A percentile compares a stretch with the other conserved stretches of the same genome.
Conservation (phyloP, 2,113 vertebrate species). For the Onychorhynchus coronatus region DNA sequence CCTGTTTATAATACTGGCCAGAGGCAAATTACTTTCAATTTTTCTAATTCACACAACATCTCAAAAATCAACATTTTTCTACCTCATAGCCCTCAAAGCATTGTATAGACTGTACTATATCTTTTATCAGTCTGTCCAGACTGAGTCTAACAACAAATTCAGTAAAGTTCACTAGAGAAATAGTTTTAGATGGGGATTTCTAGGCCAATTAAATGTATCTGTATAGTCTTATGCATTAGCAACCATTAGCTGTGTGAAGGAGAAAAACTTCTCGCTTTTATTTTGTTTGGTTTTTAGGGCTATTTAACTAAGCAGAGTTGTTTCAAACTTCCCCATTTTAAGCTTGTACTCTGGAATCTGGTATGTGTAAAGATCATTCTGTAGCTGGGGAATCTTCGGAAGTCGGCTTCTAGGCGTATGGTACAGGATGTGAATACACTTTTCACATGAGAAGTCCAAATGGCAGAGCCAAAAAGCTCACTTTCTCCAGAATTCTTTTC, state of each 20-base stretch:
- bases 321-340: neutral
- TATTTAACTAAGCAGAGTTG: neutral
- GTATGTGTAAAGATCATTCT: neutral
- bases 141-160: neutral
- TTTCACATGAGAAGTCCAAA: neutral
- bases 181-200: neutral
- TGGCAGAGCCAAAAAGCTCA: neutral
- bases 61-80: neutral
- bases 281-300: neutral
- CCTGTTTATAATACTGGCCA: neutral
- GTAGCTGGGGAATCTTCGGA: neutral
- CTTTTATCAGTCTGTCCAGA: neutral
- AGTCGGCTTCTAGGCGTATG: neutral
- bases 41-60: neutral
- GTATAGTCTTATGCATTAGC: neutral
- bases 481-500: neutral
- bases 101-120: neutral
- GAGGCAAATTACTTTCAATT: neutral
- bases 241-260: neutral
- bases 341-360: neutral
- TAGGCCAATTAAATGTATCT: neutral
- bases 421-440: neutral
- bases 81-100: neutral
- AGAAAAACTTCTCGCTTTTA: neutral
- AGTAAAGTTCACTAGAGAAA: neutral